A percentile compares a stretch with the other conserved stretches of the same genome.
phyloP scores from a whole-genome alignment of 2,888 invertebrate genomes.

The Ariolimax columbianus region DNA sequence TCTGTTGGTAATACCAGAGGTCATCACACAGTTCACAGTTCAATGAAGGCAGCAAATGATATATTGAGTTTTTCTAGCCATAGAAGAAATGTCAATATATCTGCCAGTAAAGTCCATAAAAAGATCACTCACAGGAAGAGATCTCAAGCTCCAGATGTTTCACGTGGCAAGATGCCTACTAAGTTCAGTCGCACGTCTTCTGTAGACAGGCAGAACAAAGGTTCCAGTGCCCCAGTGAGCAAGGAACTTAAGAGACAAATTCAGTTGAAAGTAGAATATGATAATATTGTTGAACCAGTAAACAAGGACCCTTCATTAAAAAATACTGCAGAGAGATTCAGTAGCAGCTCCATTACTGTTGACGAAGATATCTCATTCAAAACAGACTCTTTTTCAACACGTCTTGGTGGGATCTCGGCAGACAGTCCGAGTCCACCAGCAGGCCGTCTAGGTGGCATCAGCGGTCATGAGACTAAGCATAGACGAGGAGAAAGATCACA shows the following conservation, averaged over 20 bases:
- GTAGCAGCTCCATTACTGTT: slow-evolving; percentile 16
- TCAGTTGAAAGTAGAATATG: background rate
- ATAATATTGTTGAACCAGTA: background rate
- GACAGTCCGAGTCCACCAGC: background rate
- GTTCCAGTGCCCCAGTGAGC: background rate
- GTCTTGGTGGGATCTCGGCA: background rate
- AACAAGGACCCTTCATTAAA: background rate
- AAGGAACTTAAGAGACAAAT: background rate
- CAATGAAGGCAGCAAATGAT: background rate
- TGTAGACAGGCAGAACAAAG: slow-evolving; percentile 6
- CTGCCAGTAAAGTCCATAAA: background rate
- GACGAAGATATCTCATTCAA: slow-evolving; percentile 49
- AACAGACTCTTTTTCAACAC: slow-evolving; percentile 32
- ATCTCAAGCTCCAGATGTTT: slow-evolving; percentile 24
- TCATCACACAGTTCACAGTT: background rate
- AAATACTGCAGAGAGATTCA: background rate
- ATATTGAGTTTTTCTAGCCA: background rate
- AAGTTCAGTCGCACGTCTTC: slow-evolving; percentile 31
- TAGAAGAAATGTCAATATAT: background rate
- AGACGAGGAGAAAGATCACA: slow-evolving; percentile 14
- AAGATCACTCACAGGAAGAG: background rate
- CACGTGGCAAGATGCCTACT: background rate
- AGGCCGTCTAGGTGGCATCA: background rate
- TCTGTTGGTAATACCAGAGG: background rate
- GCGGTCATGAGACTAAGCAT: background rate